Evolutionary conservation across 1,140 invertebrate species (phyloP), one percentile per base, ranked within the genome.

Genomic region (Leptoteleia sp.): DNA sequence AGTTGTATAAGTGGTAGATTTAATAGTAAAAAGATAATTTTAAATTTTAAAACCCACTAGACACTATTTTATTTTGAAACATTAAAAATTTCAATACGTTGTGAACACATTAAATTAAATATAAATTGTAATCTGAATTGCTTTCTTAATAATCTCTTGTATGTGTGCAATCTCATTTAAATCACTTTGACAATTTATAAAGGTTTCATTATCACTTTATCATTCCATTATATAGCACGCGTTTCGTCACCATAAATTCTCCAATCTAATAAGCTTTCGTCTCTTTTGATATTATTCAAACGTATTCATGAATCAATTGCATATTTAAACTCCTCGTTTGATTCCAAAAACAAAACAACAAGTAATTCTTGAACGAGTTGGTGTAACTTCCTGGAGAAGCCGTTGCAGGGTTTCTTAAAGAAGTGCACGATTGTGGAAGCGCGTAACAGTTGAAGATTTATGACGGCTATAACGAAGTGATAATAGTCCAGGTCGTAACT

Each of bases 401-500:
- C 22, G 48, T 35, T 48, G 19, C 35, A 35, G 40, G 31, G 33
- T 61, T 59, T 80, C n/a, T 73, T 65, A 37, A 73, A 72, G 75
- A 70, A 80, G 61, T 76, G 50, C 75, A 15, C 68, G 64, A 80
- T 65, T 37, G 61, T 42, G 64, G 67, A 78, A 54, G 40, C 62
- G 33, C 70, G 80, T 65, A 85, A 83, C 82, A 70, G 70, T 78
- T 33, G 52, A 73, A 64, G 67, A 82, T 80, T 82, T 77, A 82
- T 76, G 77, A 79, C 48, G 17, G 12, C 40, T 57, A 76, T 76
- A 64, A 76, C 73, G 54, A 85, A 86, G 83, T 85, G 86, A 89
- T 88, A 88, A 88, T 88, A 82, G 82, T 55, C 68, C 80, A 35
- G 76, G 71, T 84, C 83, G 79, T 85, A 83, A 88, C 80, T 87